A percentile compares a stretch with the other conserved stretches of the same genome.
Conservation (phyloP, 2,888 invertebrate species). For the Eristalis pertinax region DNA sequence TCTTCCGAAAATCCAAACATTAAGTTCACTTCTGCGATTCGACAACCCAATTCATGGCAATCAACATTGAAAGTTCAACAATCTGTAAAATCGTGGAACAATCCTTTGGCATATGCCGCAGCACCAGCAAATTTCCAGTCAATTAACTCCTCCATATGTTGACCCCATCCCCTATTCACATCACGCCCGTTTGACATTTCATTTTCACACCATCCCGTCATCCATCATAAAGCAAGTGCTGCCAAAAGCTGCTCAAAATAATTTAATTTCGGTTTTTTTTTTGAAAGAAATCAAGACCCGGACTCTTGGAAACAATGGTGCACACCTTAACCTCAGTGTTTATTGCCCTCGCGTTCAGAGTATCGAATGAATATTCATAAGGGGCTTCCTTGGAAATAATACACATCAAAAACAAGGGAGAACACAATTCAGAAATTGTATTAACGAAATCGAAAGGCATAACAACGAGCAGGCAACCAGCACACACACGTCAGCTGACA, state of each 20-base stretch:
- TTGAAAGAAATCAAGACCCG: background rate
- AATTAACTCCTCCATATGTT: background rate
- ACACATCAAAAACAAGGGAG: slow-evolving; percentile 3
- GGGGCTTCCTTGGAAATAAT: slow-evolving; percentile 23
- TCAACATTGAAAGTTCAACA: background rate
- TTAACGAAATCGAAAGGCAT: slow-evolving; percentile 53
- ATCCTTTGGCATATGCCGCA: background rate
- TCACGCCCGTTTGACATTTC: background rate
- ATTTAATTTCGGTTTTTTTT: background rate
- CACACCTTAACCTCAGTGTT: slow-evolving; percentile 12
- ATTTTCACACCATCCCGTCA: background rate
- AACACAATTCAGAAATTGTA: background rate
- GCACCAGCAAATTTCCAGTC: background rate
- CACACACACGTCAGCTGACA: slow-evolving; percentile 24
- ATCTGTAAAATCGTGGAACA: background rate
- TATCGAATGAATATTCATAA: slow-evolving; percentile 48
- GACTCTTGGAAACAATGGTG: slow-evolving; percentile 6
- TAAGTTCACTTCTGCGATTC: background rate
- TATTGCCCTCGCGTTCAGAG: slow-evolving; percentile 5
- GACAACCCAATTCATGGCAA: background rate
- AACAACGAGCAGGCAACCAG: slow-evolving; percentile 2
- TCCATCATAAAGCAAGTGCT: background rate
- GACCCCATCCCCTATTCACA: background rate
- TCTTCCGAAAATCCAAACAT: background rate
- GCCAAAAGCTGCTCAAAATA: background rate